A percentile compares a stretch with the other conserved stretches of the same genome.
phyloP scores from a whole-genome alignment of 1,140 invertebrate species.

The Thereuonema tuberculata region DNA sequence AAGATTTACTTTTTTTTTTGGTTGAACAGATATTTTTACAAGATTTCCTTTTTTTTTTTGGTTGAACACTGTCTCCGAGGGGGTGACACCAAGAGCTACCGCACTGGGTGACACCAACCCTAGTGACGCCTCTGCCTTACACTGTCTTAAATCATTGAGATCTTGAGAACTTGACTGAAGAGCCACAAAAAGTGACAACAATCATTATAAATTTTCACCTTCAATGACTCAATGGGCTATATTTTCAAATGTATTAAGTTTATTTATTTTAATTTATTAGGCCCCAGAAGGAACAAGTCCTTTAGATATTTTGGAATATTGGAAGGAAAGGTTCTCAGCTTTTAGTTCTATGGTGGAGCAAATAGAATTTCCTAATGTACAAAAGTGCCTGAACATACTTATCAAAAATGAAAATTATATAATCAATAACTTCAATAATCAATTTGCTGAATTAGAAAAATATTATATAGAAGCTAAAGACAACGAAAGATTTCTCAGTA shows the following conservation, averaged over 20 bases:
- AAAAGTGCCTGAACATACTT: conserved; percentile 44
- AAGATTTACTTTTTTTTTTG: too few species aligned
- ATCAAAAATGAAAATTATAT: conserved; percentile 35
- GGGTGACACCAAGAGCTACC: too few species aligned
- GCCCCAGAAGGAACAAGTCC: conserved; percentile 51
- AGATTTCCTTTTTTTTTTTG: too few species aligned
- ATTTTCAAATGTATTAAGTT: neutral
- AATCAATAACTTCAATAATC: conserved; percentile 36
- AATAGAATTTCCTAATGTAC: conserved; percentile 51
- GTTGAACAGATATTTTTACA: too few species aligned
- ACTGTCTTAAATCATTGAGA: neutral
- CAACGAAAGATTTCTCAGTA: conserved; percentile 67
- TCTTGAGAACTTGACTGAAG: too few species aligned
- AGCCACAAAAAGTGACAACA: too few species aligned
- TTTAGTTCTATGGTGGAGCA: conserved; percentile 64
- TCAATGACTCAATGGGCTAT: conserved; percentile 19
- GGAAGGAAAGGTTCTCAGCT: conserved; percentile 58
- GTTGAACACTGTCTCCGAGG: too few species aligned
- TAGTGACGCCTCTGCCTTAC: conserved; percentile 9
- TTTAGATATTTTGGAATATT: conserved; percentile 64
- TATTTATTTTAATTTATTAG: conserved; percentile 12
- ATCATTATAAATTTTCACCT: conserved; percentile 10
- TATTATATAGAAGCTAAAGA: conserved; percentile 63
- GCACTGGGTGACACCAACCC: too few species aligned
- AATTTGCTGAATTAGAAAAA: conserved; percentile 44